Conservation (phyloP, 1,140 invertebrate species). For the Listronotus oregonensis region DNA sequence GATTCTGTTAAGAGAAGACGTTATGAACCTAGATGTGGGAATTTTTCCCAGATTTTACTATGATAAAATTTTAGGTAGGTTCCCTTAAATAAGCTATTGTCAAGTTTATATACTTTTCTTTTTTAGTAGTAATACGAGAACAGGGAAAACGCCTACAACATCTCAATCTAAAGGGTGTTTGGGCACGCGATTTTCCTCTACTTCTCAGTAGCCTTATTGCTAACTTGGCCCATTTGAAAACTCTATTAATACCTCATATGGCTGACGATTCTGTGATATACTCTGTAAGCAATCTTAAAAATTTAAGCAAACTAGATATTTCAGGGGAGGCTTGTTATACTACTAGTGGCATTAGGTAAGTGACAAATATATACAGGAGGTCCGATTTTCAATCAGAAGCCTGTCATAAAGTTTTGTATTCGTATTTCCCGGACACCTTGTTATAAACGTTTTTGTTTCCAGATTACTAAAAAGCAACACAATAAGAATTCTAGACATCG, state of each 20-base stretch:
- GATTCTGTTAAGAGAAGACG: slow-evolving; percentile 65
- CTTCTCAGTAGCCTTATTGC: slow-evolving; percentile 65
- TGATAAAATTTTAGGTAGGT: slow-evolving; percentile 63
- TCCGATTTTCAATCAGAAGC: too few species aligned
- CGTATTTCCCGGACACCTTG: too few species aligned
- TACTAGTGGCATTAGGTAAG: slow-evolving; percentile 22
- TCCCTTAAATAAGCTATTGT: background rate
- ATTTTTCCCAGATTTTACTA: slow-evolving; percentile 70
- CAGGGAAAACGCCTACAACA: slow-evolving; percentile 65
- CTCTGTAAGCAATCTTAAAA: slow-evolving; percentile 61
- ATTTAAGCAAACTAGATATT: slow-evolving; percentile 65
- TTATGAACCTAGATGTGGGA: slow-evolving; percentile 65
- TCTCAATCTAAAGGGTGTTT: slow-evolving; percentile 70
- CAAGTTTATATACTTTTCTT: background rate
- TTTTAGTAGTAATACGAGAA: slow-evolving; percentile 53
- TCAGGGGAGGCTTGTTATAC: slow-evolving; percentile 61
- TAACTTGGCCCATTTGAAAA: slow-evolving; percentile 61
- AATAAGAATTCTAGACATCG: slow-evolving; percentile 66
- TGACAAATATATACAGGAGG: background rate
- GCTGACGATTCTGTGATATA: slow-evolving; percentile 70
- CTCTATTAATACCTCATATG: slow-evolving; percentile 68
- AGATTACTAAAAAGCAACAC: slow-evolving; percentile 56
- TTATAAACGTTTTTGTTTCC: slow-evolving; percentile 29
- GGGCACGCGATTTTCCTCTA: slow-evolving; percentile 68
- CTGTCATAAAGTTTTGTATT: too few species aligned